A percentile compares a stretch with the other conserved stretches of the same genome.
These are phyloP conservation scores for Bryconaethiops microstoma DNA, from an alignment of 2,797 vertebrate genomes.

Conservation along the genomic window DNA sequence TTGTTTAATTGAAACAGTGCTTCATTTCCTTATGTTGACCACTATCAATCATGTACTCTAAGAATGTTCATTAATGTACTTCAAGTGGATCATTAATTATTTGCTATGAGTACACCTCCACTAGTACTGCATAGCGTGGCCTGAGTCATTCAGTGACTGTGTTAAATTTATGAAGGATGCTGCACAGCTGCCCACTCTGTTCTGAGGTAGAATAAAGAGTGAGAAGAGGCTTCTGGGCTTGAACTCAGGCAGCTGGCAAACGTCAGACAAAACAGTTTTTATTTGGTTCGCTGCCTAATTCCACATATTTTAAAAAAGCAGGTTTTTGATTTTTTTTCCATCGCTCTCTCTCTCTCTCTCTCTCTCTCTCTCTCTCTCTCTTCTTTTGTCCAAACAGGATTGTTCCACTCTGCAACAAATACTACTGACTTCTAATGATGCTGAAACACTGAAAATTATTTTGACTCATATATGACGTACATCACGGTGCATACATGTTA, in stretches of 20 bases:
- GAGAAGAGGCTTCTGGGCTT: slow-evolving; percentile 60
- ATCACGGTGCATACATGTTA: slow-evolving; percentile 55
- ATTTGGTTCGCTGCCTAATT: slow-evolving; percentile 68
- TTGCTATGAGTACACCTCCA: not conserved
- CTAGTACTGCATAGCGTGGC: not conserved
- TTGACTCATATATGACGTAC: slow-evolving; percentile 69
- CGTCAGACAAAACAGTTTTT: slow-evolving; percentile 61
- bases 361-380: slow-evolving; percentile 4
- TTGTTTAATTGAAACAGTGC: not conserved
- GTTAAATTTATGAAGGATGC: slow-evolving; percentile 39
- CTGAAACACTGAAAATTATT: slow-evolving; percentile 67
- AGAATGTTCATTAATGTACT: not conserved
- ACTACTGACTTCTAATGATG: slow-evolving; percentile 60
- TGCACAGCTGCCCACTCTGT: slow-evolving; percentile 47
- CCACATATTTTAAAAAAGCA: slow-evolving; percentile 62
- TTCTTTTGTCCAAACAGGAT: slow-evolving; percentile 65
- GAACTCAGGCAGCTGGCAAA: slow-evolving; percentile 71
- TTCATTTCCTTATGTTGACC: not conserved
- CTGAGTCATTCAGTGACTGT: not conserved
- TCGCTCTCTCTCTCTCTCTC: not conserved
- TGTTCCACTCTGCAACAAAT: slow-evolving; percentile 67
- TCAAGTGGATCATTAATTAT: not conserved
- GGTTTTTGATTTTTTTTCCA: slow-evolving; percentile 46
- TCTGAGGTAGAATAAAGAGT: slow-evolving; percentile 73
- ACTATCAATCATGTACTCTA: not conserved